Conservation (phyloP, 2,797 vertebrate species). For the Microtus agrestis region DNA sequence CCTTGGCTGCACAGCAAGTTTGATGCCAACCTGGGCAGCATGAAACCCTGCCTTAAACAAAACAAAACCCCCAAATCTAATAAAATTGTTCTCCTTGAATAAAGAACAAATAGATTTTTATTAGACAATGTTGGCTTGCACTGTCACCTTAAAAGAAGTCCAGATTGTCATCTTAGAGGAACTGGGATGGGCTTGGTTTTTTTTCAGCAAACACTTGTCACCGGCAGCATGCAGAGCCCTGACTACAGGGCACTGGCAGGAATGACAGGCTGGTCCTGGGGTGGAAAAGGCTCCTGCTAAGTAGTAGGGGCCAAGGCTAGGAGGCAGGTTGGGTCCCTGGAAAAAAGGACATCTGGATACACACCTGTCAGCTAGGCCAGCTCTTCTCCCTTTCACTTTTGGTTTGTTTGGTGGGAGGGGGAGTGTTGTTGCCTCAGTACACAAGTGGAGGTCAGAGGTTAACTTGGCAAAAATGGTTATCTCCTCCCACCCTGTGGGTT, state of each 20-base stretch:
- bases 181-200: constrained; percentile 34
- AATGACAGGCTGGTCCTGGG: background rate
- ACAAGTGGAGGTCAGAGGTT: background rate
- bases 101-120: background rate
- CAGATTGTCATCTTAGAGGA: constrained; percentile 18
- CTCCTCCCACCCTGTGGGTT: background rate
- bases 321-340: background rate
- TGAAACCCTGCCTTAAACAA: background rate
- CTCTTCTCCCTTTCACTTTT: background rate
- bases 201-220: constrained; percentile 24
- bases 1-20: background rate
- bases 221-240: background rate
- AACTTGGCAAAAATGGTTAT: background rate
- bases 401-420: background rate
- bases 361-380: background rate
- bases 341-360: background rate
- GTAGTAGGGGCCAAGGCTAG: background rate
- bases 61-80: background rate
- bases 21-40: background rate
- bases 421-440: too few species aligned
- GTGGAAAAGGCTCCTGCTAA: background rate
- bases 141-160: background rate
- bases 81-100: background rate
- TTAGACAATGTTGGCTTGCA: background rate
- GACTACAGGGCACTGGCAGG: background rate